Evolutionary conservation across 1,140 invertebrate genomes (phyloP), one percentile per base, ranked within the genome.

Genomic region (Drosophila yakuba): DNA sequence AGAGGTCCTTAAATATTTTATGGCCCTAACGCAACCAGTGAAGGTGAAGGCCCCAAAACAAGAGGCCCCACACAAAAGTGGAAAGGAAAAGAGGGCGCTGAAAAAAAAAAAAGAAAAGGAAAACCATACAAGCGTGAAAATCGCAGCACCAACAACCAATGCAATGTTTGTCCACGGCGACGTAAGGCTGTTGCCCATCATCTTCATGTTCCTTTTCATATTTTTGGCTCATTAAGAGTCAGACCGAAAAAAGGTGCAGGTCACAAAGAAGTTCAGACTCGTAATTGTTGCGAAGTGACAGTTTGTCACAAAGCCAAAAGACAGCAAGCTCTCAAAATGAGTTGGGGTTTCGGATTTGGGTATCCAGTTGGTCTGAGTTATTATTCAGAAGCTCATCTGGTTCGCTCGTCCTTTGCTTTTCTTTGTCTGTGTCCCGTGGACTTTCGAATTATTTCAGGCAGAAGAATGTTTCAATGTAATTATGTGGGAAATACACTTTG

Each of bases 1-100:
- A 73, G 61, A 76, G 82, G 79, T 77, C 71, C 72, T 74, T 86
- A 89, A 86, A 86, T 86, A 86, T 86, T 88, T 86, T 76, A 86
- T 71, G 67, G 61, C 74, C 58, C 66, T 41, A 66, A 51, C 61
- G 54, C 78, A 51, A 80, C 80, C 71, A 74, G 67, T 74, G 68
- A 76, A 75, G 79, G 38, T 39, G 68, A 77, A 84, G 67, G 56
- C 57, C 47, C 67, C 63, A 38, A 41, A 54, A 69, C 55, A 66
- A 15, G 44, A 15, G 44, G 28, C 11, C 11, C 7, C 8, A 12
- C 25, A 14, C n/a, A 3, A 7, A 35, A 12, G 11, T 17, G 43
- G n/a, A 41, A 35, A 20, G 12, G 3, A 7, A 43, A 10, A 20
- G 47, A 17, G 12, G n/a, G 6, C 10, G 7, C 41, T 56, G 36